Base-by-base conservation (phyloP, 2,888 invertebrate genomes). In the Cerastis leucographa region DNA sequence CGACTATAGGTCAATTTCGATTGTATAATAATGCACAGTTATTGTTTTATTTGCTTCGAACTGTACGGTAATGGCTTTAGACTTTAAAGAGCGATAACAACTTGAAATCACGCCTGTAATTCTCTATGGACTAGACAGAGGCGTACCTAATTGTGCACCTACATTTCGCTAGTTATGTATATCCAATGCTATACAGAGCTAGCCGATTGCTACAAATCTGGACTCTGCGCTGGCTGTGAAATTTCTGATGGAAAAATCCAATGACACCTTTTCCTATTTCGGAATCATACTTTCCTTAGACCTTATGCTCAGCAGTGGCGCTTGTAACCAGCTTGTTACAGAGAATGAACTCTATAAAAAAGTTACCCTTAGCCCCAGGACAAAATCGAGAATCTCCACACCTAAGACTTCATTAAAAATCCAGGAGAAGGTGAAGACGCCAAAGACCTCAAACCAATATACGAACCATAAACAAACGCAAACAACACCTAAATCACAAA, bases 1-100 rank as follows among this genome's bases (percentile, higher is more conserved):
- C 5, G 42, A 42, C 64, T 64, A 64, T 87, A 85, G 86, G 85
- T 89, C 88, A 87, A 71, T 80, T 81, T 82, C 77, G 83, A 83
- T 88, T 80, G 81, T 70, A 82, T 81, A 80, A 83, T 84, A 81
- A 81, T 76, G 69, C 56, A 73, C 77, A 74, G 78, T 83, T 87
- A 85, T 80, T 81, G 79, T 88, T 84, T 85, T 78, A 86, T 88
- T 84, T 64, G 76, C 25, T 76, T 42, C 40, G 56, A 78, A 44
- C 56, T 22, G 35, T 70, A 70, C 56, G n/a, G 72, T 76, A 82
- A 74, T 71, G 66, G 66, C 66, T 51, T 11, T 56, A 44, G 62
- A 67, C 64, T 29, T 17, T n/a, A 56, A 40, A 44, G 35, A 17
- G 29, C 65, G 46, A 72, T 77, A 74, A 64, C 56, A 2, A 42